Base-by-base conservation (phyloP, 2,797 vertebrate genomes). In the Liasis olivaceus region DNA sequence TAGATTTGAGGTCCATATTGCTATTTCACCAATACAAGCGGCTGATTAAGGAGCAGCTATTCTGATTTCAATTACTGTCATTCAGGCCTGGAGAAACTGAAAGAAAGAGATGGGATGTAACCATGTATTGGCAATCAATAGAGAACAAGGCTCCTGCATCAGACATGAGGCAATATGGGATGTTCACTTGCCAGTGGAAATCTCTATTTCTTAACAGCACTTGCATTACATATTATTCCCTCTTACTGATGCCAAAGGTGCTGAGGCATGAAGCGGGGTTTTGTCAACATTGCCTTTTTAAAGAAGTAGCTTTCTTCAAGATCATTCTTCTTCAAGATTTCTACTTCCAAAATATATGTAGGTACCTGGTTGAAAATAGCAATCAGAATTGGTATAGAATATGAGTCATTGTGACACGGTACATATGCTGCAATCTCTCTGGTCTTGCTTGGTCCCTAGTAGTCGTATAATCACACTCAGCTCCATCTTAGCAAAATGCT, bases 81-180 rank as follows among this genome's bases (percentile, higher is more conserved):
- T 89, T 95, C 92, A 90, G 89, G 94, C 1, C 92, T 92, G 93
- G 90, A 93, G 94, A 94, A 96, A 93, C 89, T 60, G 85, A 96
- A 95, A 95, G 88, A 72, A 91, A 95, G 93, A 94, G 93, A 90
- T 92, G 93, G 93, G 93, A 96, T 96, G 93, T 88, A 86, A 81
- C 92, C 97, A 95, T 97, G 96, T 95, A 97, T 93, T 94, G 59
- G 88, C 95, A 96, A 95, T 96, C 96, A 92, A 90, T 95, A 94
- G 85, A 51, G 54, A 31, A 58, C 3, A 88, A 95, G 95, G 87
- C 92, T 91, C 90, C 95, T 94, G 95, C 94, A 92, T 95, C 91
- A 95, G 89, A 84, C 85, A 2, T 9, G 1, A 84, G 62, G 47
- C 92, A 95, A 88, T 69, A 47, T 77, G 85, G 85, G 72, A 28